A percentile compares a stretch with the other conserved stretches of the same genome.
Conservation (phyloP, 2,888 invertebrate genomes). For the Oxystoma pomonae region DNA sequence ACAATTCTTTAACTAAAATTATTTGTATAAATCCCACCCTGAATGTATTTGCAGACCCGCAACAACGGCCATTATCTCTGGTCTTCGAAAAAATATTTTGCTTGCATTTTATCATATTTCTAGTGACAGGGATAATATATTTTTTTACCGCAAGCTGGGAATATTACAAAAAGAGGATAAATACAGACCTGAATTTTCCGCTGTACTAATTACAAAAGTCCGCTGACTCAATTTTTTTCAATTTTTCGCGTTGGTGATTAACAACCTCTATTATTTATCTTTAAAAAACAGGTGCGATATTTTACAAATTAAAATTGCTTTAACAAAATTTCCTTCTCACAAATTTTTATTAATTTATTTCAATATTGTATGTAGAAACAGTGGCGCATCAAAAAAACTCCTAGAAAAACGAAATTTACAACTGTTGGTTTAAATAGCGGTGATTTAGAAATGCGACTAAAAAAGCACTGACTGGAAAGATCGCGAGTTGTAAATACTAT, state of each 20-base stretch:
- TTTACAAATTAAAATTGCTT: too few species aligned
- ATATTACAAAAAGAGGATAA: constrained; percentile 40
- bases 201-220: constrained; percentile 44
- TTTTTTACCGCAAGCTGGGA: constrained; percentile 27
- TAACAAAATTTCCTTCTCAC: too few species aligned
- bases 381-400: too few species aligned
- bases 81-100: constrained; percentile 43
- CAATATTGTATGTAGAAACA: too few species aligned
- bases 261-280: constrained; percentile 25
- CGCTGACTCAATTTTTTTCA: constrained; percentile 44
- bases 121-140: constrained; percentile 29
- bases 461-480: too few species aligned
- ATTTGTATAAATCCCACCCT: neutral
- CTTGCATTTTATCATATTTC: constrained; percentile 41
- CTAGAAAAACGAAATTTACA: too few species aligned
- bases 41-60: neutral
- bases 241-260: constrained; percentile 40
- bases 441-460: too few species aligned
- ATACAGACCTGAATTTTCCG: constrained; percentile 45
- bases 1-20: too few species aligned
- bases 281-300: too few species aligned
- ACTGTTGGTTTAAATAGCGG: too few species aligned
- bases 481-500: too few species aligned
- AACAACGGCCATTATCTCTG: neutral
- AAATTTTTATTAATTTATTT: too few species aligned